Percentiles rank a stretch among this genome's conserved stretches.
Conservation (phyloP, 2,888 invertebrate genomes). For the Ferdinandea cuprea region DNA sequence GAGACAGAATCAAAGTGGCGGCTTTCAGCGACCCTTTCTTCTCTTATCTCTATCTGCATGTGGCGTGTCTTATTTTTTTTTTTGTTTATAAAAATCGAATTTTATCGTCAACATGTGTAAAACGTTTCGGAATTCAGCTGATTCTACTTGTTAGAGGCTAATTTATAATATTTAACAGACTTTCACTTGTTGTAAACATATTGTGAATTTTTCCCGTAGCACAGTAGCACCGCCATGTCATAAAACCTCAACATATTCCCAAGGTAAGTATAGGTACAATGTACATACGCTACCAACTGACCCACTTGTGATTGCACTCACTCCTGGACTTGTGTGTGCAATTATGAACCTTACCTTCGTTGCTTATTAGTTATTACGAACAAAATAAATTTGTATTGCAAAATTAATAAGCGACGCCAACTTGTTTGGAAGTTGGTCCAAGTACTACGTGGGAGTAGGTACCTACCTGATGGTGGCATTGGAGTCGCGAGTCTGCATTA, state of each 20-base stretch:
- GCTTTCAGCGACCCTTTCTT: background rate
- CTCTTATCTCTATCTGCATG: constrained; percentile 31
- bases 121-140: constrained; percentile 14
- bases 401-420: constrained; percentile 64
- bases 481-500: constrained; percentile 35
- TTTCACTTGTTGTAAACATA: constrained; percentile 53
- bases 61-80: too few species aligned
- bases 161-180: constrained; percentile 59
- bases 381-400: constrained; percentile 53
- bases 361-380: constrained; percentile 18
- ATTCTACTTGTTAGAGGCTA: constrained; percentile 36
- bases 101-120: constrained; percentile 45
- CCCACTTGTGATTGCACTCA: constrained; percentile 43
- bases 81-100: constrained; percentile 56
- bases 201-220: constrained; percentile 37
- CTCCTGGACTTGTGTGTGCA: constrained; percentile 54
- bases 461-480: constrained; percentile 51
- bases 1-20: constrained; percentile 13
- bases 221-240: constrained; percentile 9
- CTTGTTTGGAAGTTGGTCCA: constrained; percentile 44
- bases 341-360: constrained; percentile 54
- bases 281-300: constrained; percentile 60
- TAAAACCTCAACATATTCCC: constrained; percentile 41
- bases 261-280: constrained; percentile 25
- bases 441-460: constrained; percentile 31